Evolutionary conservation across 92 coral and sea anemone genomes (phyloP), one percentile per base, ranked within the genome.

Genomic region (Porites evermanni): DNA sequence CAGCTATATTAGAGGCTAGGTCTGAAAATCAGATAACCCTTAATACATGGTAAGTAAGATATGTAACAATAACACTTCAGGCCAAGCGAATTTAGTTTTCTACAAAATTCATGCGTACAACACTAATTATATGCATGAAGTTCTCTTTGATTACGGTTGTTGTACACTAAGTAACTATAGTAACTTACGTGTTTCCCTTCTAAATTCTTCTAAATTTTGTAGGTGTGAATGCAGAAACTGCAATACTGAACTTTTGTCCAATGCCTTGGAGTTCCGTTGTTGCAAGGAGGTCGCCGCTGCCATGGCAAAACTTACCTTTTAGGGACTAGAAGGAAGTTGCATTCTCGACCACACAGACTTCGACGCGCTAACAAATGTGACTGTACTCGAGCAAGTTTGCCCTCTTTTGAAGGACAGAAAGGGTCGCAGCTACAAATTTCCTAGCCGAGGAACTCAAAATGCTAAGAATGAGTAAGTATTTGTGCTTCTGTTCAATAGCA

Each of bases 341-440:
- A 32, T 89, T 63, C 60, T 81, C 1, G 58, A 77, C 54, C 92
- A 89, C 67, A 71, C 83, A 12, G 89, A 84, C 86, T 89, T 78
- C 67, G 74, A 71, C 9, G 89, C 92, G 8, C 65, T 85, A 74
- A 78, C 86, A n/a, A 89, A 89, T 51, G 80, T 61, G 13, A 77
- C 89, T 75, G 89, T 89, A 8, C 84, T 84, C 10, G 75, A 79
- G 13, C 85, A 84, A 26, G 92, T 89, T 84, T 79, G 92, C 63
- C 81, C 89, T 53, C 72, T 84, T 53, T 53, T 84, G 65, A 64
- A 51, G 76, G 89, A 84, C 63, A 89, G 80, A 67, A 84, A 67
- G 67, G 92, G 89, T 53, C 61, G 67, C 61, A 66, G 85, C 77
- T 89, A 89, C 79, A 84, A 84, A 53, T 84, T 72, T 74, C 88